Evolutionary conservation across 1,140 invertebrate species (phyloP).

Genomic region (Hylaeus anthracinus): DNA sequence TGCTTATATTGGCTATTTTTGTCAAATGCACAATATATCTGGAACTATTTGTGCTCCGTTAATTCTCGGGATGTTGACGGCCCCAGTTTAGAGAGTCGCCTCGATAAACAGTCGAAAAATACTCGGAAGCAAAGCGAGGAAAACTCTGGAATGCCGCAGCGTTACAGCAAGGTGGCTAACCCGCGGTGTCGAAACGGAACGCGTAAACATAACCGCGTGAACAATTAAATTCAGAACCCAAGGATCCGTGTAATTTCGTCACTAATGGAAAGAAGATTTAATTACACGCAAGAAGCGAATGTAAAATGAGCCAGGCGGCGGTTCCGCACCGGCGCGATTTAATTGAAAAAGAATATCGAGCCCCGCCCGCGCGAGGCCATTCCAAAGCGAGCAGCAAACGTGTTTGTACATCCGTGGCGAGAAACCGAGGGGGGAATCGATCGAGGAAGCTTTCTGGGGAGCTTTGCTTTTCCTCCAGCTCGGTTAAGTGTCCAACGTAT

Average conservation of each 20-base stretch:
- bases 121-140: too few species aligned
- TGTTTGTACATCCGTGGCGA: constrained; percentile 24
- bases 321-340: constrained; percentile 7
- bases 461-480: constrained; percentile 50
- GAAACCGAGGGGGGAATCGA: constrained; percentile 34
- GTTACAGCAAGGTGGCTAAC: not conserved
- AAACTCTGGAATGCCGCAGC: too few species aligned
- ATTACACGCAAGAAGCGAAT: constrained; percentile 35
- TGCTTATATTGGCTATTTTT: too few species aligned
- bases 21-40: too few species aligned
- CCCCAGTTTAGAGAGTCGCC: too few species aligned
- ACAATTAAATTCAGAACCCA: constrained; percentile 14
- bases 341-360: constrained; percentile 44
- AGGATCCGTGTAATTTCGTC: constrained; percentile 31
- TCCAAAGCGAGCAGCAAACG: constrained; percentile 9
- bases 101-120: too few species aligned
- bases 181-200: not conserved
- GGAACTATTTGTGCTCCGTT: too few species aligned
- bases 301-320: constrained; percentile 1
- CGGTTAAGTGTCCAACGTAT: constrained; percentile 53
- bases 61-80: too few species aligned
- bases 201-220: constrained; percentile 31
- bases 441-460: constrained; percentile 43
- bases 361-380: not conserved
- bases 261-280: constrained; percentile 46